Evolutionary conservation across 2,113 vertebrate species (phyloP), one percentile per base, ranked within the genome.

Genomic region (Carettochelys insculpta): DNA sequence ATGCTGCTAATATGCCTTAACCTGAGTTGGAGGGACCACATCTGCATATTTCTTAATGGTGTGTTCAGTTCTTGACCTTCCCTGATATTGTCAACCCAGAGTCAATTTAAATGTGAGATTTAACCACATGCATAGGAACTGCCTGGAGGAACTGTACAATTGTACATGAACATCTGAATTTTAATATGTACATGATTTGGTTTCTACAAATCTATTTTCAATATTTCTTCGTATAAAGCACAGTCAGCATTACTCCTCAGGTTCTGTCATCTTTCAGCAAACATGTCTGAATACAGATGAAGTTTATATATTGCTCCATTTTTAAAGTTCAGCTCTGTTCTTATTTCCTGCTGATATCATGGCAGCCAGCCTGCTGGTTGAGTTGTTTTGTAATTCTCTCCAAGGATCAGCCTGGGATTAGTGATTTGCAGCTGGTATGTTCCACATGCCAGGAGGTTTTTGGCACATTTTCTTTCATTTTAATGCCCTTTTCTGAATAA

Each of bases 351-450:
- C 83, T 83, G 91, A 53, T 90, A 89, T 89, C 92, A 89, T 91
- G 92, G 94, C 90, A 86, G 52, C 88, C 83, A 78, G 88, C 73
- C 58, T 91, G 82, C 82, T 83, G 92, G 77, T 83, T 90, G 94
- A 92, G 94, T 94, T 87, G 82, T 89, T 96, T 95, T 91, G 83
- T 90, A 93, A 93, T 92, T 95, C 91, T 94, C 94, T 93, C 83
- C 81, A 80, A 83, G 87, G 94, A 95, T 96, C 89, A 95, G 86
- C 89, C 58, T 34, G 50, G 88, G 96, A 95, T 97, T 96, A 95
- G 90, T 77, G 80, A 88, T 76, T 82, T 92, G 83, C 96, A 96
- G 94, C 92, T 96, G 96, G 56, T 93, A 25, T 77, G 75, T 81
- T 95, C 93, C 80, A 92, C 83, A 80, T 1, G 85, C 95, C 88